Evolutionary conservation across 2,797 vertebrate genomes (phyloP), one percentile per base, ranked within the genome.

Genomic region (Siniperca obscura): DNA sequence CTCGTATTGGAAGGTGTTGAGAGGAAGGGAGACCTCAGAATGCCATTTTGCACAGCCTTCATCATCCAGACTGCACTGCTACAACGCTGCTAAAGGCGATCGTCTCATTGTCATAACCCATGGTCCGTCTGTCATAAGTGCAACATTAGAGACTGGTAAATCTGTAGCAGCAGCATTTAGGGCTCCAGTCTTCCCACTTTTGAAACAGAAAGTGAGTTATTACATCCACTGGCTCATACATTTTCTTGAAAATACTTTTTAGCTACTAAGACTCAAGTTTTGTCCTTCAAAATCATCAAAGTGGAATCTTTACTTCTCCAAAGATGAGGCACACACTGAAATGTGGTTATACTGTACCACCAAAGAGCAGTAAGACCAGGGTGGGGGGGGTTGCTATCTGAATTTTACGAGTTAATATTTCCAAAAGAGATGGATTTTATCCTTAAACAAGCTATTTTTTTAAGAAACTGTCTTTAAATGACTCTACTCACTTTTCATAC

Each of bases 1-100:
- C 16, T 55, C 52, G 19, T 30, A n/a, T 44, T 2, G 64, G 53
- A 72, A 79, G 69, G 66, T 42, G 57, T 55, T 6, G 40, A 71
- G 83, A 74, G 80, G 67, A 76, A 46, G 30, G 56, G 66, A 66
- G 71, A 67, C 74, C 81, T 84, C 82, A 38, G 61, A 79, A 83
- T 80, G 88, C 84, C 84, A 86, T 92, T 61, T 94, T 93, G 93
- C 94, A 93, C 94, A 94, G 90, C 86, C 78, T 73, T 76, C 84
- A 67, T 80, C 78, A 61, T 53, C 76, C 81, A 86, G 86, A 87
- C 81, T 78, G 87, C 88, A 90, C 89, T 88, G 87, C 86, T 87
- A 46, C 84, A 38, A 76, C 84, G 89, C 91, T 89, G 91, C 92
- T 91, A 85, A 76, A 48, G 52, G 88, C 84, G 53, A 64, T 76